Conservation (phyloP, 1,140 invertebrate species). For the Oedothorax gibbosus region DNA sequence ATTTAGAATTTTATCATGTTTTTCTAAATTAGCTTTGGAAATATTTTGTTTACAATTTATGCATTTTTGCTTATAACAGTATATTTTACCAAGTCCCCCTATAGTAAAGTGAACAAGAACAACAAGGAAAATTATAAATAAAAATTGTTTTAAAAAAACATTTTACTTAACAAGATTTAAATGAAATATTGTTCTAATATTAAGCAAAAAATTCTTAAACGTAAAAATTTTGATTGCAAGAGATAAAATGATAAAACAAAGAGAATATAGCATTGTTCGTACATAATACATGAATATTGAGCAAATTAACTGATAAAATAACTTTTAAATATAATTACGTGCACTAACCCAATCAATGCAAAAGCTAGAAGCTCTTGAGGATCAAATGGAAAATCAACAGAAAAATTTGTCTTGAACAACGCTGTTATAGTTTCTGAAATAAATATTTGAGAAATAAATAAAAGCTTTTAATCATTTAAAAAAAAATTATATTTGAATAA, state of each 20-base stretch:
- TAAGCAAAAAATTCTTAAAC: not conserved
- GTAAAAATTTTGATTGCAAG: not conserved
- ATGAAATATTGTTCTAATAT: not conserved
- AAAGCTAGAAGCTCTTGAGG: constrained; percentile 97
- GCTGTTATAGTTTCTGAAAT: constrained; percentile 91
- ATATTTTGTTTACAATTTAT: too few species aligned
- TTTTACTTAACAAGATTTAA: not conserved
- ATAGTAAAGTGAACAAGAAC: too few species aligned
- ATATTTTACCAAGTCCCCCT: too few species aligned
- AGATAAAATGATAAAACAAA: not conserved
- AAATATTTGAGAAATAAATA: constrained; percentile 30
- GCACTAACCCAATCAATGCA: constrained; percentile 88
- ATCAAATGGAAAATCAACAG: constrained; percentile 97
- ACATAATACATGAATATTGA: too few species aligned
- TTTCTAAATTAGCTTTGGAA: too few species aligned
- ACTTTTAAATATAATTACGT: not conserved
- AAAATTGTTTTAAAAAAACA: too few species aligned
- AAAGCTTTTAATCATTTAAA: not conserved
- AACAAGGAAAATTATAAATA: too few species aligned
- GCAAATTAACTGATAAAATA: too few species aligned
- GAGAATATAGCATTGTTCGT: too few species aligned
- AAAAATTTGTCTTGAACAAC: constrained; percentile 93
- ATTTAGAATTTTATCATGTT: too few species aligned
- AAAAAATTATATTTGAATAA: not conserved
- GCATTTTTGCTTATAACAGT: too few species aligned